A percentile compares a stretch with the other conserved stretches of the same genome.
phyloP scores from a whole-genome alignment of 2,888 invertebrate genomes.

The Volucella inanis region DNA sequence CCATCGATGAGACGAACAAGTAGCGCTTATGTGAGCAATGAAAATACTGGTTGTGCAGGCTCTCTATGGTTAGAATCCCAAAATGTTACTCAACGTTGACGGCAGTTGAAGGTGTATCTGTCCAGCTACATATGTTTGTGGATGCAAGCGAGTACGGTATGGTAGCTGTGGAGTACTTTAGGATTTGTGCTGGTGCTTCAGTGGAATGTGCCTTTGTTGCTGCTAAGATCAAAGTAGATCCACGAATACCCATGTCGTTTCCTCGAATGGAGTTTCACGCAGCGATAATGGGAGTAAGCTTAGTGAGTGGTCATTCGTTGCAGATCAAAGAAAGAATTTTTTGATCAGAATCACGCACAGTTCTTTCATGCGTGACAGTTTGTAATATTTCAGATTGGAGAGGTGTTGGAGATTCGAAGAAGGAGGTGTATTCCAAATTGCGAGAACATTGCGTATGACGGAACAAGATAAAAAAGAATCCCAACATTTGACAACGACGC shows the following conservation, averaged over 20 bases:
- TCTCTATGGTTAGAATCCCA: too few species aligned
- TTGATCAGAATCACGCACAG: conserved; percentile 57
- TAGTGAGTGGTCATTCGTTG: conserved; percentile 1
- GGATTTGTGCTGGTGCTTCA: conserved; percentile 37
- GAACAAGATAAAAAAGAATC: conserved; percentile 10
- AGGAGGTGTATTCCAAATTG: conserved; percentile 14
- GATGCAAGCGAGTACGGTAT: conserved; percentile 75
- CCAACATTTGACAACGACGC: conserved; percentile 4
- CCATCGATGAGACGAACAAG: too few species aligned
- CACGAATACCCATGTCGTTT: conserved; percentile 72
- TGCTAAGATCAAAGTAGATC: conserved; percentile 75
- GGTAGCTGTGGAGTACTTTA: conserved; percentile 75
- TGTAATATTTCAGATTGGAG: conserved; percentile 62
- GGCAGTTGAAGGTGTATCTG: too few species aligned
- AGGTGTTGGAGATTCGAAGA: conserved; percentile 35
- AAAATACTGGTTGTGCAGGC: too few species aligned
- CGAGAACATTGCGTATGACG: conserved; percentile 27
- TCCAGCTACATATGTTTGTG: conserved; percentile 61
- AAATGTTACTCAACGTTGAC: too few species aligned
- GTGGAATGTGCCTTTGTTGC: conserved; percentile 63
- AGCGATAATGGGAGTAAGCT: conserved; percentile 47
- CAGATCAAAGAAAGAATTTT: conserved; percentile 23
- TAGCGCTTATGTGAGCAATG: too few species aligned
- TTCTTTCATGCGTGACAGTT: background rate
- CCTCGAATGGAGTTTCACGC: conserved; percentile 75